Percentiles rank a stretch among this genome's conserved stretches.
Evolutionary conservation across 2,113 vertebrate genomes (phyloP).

Genomic region (Sciurus niger): DNA sequence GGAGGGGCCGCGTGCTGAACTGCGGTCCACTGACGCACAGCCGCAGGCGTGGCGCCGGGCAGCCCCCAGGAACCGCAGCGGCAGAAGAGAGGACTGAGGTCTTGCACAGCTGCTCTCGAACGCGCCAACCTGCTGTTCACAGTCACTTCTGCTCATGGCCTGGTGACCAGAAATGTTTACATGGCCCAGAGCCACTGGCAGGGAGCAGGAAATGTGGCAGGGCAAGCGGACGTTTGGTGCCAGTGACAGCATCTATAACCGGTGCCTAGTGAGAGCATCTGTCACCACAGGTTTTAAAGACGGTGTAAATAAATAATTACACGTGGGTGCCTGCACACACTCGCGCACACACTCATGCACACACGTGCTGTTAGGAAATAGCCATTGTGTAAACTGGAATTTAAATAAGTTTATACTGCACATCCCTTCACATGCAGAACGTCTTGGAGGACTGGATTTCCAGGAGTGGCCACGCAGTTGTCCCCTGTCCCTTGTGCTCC

Average conservation of each 20-base stretch:
- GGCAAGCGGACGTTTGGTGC: rapidly evolving
- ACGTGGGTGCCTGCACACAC: rapidly evolving
- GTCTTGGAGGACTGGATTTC: rapidly evolving
- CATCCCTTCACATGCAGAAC: too few species aligned
- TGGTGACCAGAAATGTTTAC: rapidly evolving
- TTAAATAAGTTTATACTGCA: background rate
- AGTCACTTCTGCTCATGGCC: rapidly evolving
- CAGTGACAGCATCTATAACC: rapidly evolving
- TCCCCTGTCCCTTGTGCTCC: rapidly evolving
- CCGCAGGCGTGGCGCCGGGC: rapidly evolving
- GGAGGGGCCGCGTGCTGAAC: rapidly evolving
- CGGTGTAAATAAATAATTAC: too few species aligned
- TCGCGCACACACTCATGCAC: too few species aligned
- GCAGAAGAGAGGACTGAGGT: background rate
- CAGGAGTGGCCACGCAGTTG: too few species aligned
- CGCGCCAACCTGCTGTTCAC: rapidly evolving
- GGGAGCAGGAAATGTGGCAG: rapidly evolving
- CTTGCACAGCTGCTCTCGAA: too few species aligned
- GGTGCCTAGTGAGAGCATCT: rapidly evolving
- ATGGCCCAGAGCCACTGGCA: rapidly evolving
- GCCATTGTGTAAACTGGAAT: rapidly evolving
- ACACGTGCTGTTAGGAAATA: background rate
- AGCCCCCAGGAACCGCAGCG: rapidly evolving
- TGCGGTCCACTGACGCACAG: rapidly evolving
- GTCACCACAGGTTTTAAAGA: background rate